Evolutionary conservation across 2,888 invertebrate species (phyloP), one percentile per base, ranked within the genome.

Genomic region (Spialia ferax): DNA sequence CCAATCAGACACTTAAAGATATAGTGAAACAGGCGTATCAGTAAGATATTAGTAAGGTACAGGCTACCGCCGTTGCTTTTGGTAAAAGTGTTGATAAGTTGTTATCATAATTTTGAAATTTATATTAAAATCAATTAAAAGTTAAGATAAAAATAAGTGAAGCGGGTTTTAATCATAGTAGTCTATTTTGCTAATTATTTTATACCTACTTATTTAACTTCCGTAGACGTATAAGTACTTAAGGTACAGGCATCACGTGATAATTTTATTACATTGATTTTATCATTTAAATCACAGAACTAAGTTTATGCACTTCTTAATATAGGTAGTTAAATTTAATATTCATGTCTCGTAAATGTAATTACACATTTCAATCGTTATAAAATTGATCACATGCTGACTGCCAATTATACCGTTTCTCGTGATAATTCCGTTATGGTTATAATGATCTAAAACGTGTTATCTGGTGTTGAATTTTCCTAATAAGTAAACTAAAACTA

Each of bases 61-160:
- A 56, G 42, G 63, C 63, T 63, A 63, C 63, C 63, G 63, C 63
- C 63, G 63, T 63, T 63, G 42, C 42, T 63, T 63, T 63, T 63
- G 26, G 38, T 42, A 55, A 42, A 54, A 42, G 55, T 54, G 42
- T 42, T 63, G 63, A 63, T 63, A 63, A 42, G 13, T 54, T 50
- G 8, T 63, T 42, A 63, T 63, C 63, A 55, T 42, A 54, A 42
- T 63, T 42, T 29, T 42, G 20, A 42, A 54, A 42, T 42, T 42
- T 35, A 38, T 38, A 22, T 57, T 38, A 7, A 63, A 42, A 63
- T 63, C 63, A 63, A 63, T 55, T 54, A 55, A 63, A 57, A 32
- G 20, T 20, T 13, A n/a, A 20, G 35, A 54, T 42, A 42, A 20
- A 42, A 10, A 61, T n/a, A 42, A 5, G n/a, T 50, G 5, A 13